phyloP scores from a whole-genome alignment of 2,113 vertebrate genomes.

The Sander lucioperca region DNA sequence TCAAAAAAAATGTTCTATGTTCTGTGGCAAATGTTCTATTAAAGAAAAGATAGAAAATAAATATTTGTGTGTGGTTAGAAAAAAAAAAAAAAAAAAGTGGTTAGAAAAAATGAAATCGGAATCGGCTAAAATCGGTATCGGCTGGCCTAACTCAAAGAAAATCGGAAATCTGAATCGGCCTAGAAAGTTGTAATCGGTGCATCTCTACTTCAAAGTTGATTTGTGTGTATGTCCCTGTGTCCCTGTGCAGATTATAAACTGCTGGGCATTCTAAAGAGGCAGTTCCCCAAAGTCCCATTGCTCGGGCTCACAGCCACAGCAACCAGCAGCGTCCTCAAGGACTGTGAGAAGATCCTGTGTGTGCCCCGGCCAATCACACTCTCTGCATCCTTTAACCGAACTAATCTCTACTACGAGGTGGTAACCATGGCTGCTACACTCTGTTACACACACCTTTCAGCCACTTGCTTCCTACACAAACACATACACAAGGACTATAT shows the following conservation, averaged over 20 bases:
- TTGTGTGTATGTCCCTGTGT: neutral
- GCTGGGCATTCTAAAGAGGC: slow-evolving; percentile 96
- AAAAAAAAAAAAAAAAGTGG: too few species aligned
- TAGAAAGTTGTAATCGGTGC: too few species aligned
- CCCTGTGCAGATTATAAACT: slow-evolving; percentile 91
- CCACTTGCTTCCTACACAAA: slow-evolving; percentile 2
- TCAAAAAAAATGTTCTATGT: too few species aligned
- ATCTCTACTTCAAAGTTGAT: neutral
- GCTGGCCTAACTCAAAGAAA: too few species aligned
- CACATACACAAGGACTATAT: neutral
- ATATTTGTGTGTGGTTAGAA: too few species aligned
- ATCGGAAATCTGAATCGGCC: too few species aligned
- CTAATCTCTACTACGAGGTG: slow-evolving; percentile 97
- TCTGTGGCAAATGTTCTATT: too few species aligned
- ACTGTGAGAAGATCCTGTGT: slow-evolving; percentile 94
- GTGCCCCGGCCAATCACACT: slow-evolving; percentile 89
- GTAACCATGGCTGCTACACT: slow-evolving; percentile 1
- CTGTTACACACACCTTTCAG: neutral
- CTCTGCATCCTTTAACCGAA: slow-evolving; percentile 93
- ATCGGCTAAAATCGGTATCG: too few species aligned
- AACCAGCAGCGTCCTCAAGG: slow-evolving; percentile 91
- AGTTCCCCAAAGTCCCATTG: slow-evolving; percentile 91
- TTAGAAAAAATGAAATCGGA: too few species aligned
- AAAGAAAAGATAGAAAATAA: too few species aligned
- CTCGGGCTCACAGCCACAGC: slow-evolving; percentile 96